Conservation (phyloP, 1,140 invertebrate species). For the Vanessa tameamea region DNA sequence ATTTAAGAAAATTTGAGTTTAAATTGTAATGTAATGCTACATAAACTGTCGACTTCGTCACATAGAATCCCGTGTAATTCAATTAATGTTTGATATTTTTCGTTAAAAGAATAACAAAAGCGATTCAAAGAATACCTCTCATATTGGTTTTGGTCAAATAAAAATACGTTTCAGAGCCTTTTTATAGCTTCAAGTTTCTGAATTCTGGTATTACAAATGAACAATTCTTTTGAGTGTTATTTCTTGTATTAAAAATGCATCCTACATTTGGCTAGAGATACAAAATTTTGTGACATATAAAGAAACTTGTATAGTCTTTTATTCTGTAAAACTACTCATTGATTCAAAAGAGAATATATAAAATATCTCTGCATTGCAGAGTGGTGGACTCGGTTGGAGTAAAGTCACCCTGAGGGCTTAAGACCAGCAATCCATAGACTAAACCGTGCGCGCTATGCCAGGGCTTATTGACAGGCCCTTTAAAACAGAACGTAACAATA, state of each 20-base stretch:
- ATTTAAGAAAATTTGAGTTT: not conserved
- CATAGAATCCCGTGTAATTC: not conserved
- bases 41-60: not conserved
- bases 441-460: not conserved
- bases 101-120: not conserved
- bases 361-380: conserved; percentile 24
- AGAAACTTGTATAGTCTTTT: conserved; percentile 10
- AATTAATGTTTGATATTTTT: not conserved
- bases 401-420: conserved; percentile 15
- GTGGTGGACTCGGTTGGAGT: conserved; percentile 16
- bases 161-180: not conserved
- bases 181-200: no score
- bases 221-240: not conserved
- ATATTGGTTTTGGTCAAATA: not conserved
- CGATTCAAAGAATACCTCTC: no score
- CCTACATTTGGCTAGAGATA: conserved; percentile 7
- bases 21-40: not conserved
- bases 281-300: not conserved
- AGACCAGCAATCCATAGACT: not conserved
- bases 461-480: no score
- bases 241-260: conserved; percentile 4
- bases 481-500: no score
- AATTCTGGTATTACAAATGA: not conserved
- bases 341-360: conserved; percentile 25
- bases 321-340: conserved; percentile 20